Base-by-base conservation (phyloP, 2,113 vertebrate genomes). In the Crotalus tigris region DNA sequence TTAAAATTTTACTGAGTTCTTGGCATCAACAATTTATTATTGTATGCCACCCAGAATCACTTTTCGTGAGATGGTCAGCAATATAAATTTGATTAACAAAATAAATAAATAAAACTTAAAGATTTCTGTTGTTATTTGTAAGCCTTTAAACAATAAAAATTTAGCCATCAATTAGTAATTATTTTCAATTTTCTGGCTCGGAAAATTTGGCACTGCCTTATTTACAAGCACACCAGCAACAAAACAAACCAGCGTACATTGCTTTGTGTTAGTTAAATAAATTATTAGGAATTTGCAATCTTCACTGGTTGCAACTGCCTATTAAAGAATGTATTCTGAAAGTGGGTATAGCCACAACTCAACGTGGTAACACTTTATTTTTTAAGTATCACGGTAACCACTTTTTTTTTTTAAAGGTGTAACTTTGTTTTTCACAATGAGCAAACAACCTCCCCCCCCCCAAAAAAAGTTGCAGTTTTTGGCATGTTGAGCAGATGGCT, bases 61-160 rank as follows among this genome's bases (percentile, higher is more conserved):
- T 33, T 33, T 33, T 33, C 15, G 29, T 69, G 29, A 69, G 12
- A 69, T 69, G 13, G 29, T 33, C 64, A 69, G 64, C 5, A 2
- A 69, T 69, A 33, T 69, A 69, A 69, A 69, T 69, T 69, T 69
- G 29, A 69, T 69, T 33, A 69, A 33, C 26, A 64, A 64, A 64
- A 13, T 5, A 69, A 69, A 69, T 69, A 69, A 69, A 33, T 69
- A 69, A 69, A 69, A 33, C 33, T n/a, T 91, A 49, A 13, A 13
- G 46, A 49, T 49, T 86, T 49, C 85, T 29, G 53, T 49, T 87
- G 85, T 93, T 58, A 81, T 86, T 57, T 95, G 51, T 33, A 53
- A 92, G 61, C 90, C 51, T 96, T 95, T 95, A 94, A 26, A 85
- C 91, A 5, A 55, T 85, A 86, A 61, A 55, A 55, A 29, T 17